phyloP scores from a whole-genome alignment of 1,140 invertebrate species.

The Plectrocnemia conspersa region DNA sequence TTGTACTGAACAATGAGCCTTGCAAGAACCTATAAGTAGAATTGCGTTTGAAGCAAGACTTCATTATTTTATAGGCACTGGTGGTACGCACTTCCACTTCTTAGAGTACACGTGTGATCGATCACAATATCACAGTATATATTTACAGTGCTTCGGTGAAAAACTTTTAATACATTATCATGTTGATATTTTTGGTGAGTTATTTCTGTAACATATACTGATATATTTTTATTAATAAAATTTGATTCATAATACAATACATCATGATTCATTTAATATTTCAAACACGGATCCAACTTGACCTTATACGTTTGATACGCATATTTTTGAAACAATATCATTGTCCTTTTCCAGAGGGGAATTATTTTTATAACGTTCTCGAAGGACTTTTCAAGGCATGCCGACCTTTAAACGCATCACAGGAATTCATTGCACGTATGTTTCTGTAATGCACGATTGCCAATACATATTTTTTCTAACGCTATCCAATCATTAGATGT shows the following conservation, averaged over 20 bases:
- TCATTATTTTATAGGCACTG: constrained; percentile 13
- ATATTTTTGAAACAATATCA: background rate
- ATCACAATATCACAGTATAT: too few relatives aligned
- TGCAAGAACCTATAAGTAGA: constrained; percentile 14
- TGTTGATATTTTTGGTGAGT: background rate
- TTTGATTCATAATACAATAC: too few relatives aligned
- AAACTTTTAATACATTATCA: background rate
- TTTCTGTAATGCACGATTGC: too few relatives aligned
- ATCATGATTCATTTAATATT: too few relatives aligned
- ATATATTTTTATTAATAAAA: too few relatives aligned
- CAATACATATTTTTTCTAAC: too few relatives aligned
- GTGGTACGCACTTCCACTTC: constrained; percentile 7
- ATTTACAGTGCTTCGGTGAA: background rate
- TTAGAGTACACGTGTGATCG: background rate
- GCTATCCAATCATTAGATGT: too few relatives aligned
- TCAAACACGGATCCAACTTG: too few relatives aligned
- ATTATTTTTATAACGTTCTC: background rate
- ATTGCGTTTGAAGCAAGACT: background rate
- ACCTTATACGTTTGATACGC: background rate
- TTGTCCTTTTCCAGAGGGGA: background rate
- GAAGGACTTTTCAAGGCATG: background rate
- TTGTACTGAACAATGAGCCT: background rate
- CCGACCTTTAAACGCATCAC: constrained; percentile 2
- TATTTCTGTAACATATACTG: background rate
- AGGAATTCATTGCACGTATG: background rate